Conservation (phyloP, 2,888 invertebrate species). For the Shargacucullia verbasci region DNA sequence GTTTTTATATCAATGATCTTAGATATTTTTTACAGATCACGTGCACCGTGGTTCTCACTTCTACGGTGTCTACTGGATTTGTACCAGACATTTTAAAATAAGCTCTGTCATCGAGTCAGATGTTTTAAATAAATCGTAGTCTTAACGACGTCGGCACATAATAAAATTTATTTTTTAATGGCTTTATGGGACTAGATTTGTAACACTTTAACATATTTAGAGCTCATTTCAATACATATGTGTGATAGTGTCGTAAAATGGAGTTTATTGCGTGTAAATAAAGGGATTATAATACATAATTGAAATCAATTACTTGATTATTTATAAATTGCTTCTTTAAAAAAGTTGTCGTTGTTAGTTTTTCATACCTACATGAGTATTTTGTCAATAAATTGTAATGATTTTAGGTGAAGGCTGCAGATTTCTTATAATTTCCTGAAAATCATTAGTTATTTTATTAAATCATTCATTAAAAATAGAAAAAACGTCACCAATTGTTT, state of each 20-base stretch:
- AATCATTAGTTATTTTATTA: no score
- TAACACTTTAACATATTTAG: constrained; percentile 69
- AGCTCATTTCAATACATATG: constrained; percentile 61
- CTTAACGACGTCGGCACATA: constrained; percentile 79
- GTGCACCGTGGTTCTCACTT: constrained; percentile 27
- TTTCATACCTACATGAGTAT: no score
- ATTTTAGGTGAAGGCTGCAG: no score
- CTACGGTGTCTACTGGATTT: constrained; percentile 70
- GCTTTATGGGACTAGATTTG: constrained; percentile 71
- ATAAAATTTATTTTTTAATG: constrained; percentile 82
- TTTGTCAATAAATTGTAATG: no score
- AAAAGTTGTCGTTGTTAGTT: no score
- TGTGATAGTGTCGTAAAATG: constrained; percentile 61
- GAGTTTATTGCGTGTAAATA: constrained; percentile 56
- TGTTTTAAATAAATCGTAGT: constrained; percentile 79
- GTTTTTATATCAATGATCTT: no score
- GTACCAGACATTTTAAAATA: constrained; percentile 74
- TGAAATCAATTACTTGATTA: constrained; percentile 5
- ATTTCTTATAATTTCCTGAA: no score
- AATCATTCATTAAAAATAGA: no score
- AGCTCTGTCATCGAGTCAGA: constrained; percentile 77
- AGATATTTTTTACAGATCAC: constrained; percentile 62
- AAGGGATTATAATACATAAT: constrained; percentile 25
- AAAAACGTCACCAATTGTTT: no score
- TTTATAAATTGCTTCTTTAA: constrained; percentile 8